Percentiles rank a stretch among this genome's conserved stretches.
These are phyloP conservation scores for Dioctria linearis DNA, from an alignment of 2,888 invertebrate species.

Conservation along the genomic window DNA sequence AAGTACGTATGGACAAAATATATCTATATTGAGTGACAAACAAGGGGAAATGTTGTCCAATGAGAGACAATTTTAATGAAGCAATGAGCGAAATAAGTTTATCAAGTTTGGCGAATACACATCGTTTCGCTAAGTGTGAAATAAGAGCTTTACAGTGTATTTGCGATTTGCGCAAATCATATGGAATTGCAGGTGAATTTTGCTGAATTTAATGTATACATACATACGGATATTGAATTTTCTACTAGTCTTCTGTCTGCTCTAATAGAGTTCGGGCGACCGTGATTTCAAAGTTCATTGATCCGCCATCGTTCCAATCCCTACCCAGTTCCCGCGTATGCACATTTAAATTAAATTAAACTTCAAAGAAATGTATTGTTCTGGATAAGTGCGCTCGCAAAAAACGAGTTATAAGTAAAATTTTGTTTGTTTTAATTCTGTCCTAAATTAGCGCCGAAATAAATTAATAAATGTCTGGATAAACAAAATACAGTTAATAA, in stretches of 20 bases:
- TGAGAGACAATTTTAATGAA: constrained; percentile 29
- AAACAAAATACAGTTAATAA: no score
- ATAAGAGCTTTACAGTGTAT: constrained; percentile 27
- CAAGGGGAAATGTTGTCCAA: constrained; percentile 11
- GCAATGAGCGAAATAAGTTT: background rate
- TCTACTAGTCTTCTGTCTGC: constrained; percentile 28
- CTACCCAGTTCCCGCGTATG: constrained; percentile 41
- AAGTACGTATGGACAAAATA: constrained; percentile 19
- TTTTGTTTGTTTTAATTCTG: no score
- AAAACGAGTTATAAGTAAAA: no score
- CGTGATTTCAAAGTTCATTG: constrained; percentile 12
- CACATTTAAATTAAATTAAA: background rate
- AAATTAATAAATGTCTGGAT: no score
- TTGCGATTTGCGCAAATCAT: constrained; percentile 35
- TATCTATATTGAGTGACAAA: background rate
- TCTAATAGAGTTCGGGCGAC: constrained; percentile 17
- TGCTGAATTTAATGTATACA: constrained; percentile 11
- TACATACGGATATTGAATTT: constrained; percentile 10
- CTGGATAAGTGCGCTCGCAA: background rate
- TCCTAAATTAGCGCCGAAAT: no score
- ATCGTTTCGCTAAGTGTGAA: background rate
- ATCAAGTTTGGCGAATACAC: background rate
- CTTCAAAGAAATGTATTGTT: background rate
- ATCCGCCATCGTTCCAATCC: constrained; percentile 46
- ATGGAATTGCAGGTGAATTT: constrained; percentile 12